Evolutionary conservation across 1,140 invertebrate genomes (phyloP), one percentile per base, ranked within the genome.

Genomic region (Phortica variegata): DNA sequence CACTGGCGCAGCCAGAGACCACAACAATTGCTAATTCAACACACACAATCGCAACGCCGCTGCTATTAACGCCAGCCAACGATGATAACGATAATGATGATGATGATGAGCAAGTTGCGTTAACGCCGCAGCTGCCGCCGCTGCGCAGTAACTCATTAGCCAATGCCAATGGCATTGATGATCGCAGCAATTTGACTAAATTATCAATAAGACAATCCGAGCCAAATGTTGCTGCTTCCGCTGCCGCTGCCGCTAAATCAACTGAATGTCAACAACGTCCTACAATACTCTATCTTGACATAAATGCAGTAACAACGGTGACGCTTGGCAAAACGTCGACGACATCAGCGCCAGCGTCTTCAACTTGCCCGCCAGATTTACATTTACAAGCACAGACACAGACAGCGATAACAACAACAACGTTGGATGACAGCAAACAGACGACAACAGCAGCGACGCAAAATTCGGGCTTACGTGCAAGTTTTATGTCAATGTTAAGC

Each of bases 21-120:
- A 68, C 54, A 57, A 68, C 57, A 37, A 68, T 68, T 36, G 63
- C 60, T 42, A 68, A 65, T 31, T 68, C 63, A 1, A 60, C 60
- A 5, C 54, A 60, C 37, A 68, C 60, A 13, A 68, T 68, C 4
- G 60, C 54, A 29, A 60, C 63, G 21, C 63, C 63, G 3, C 36
- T 52, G 33, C 18, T 9, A 34, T 36, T 18, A 4, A 10, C 3
- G n/a, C 8, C 17, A 2, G 8, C 33, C 21, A 16, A 13, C 44
- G 9, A 12, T 40, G 13, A 18, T 40, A 12, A 34, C 34, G 18
- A 9, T 49, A 2, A 29, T 38, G 26, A n/a, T n/a, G n/a, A n/a
- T n/a, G n/a, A n/a, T n/a, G n/a, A n/a, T n/a, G n/a, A n/a, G n/a
- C n/a, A n/a, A n/a, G n/a, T n/a, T n/a, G n/a, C 23, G 23, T 10